These are phyloP conservation scores for Diadegma fenestrale DNA, from an alignment of 2,888 invertebrate species.

Conservation along the genomic window DNA sequence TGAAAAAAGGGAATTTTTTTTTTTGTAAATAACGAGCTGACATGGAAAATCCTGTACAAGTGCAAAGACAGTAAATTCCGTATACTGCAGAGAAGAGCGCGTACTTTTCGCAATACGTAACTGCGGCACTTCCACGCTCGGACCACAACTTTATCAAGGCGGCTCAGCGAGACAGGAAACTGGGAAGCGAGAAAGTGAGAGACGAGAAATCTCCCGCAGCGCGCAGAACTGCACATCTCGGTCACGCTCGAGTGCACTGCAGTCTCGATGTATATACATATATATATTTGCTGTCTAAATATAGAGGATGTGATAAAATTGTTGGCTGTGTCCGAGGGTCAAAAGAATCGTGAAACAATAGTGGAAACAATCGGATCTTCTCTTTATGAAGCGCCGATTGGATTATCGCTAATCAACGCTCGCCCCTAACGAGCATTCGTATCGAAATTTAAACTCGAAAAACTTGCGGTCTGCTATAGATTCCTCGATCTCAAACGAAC, in stretches of 20 bases:
- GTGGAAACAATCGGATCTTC: not conserved
- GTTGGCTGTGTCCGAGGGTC: not conserved
- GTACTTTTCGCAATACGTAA: constrained; percentile 34
- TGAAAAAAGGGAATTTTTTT: not conserved
- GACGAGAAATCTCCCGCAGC: constrained; percentile 43
- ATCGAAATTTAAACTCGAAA: not conserved
- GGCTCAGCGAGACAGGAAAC: constrained; percentile 33
- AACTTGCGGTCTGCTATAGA: not conserved
- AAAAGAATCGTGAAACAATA: not conserved
- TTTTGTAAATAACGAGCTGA: not conserved
- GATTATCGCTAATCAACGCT: not conserved
- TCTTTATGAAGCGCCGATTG: not conserved
- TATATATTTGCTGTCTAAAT: constrained; percentile 18
- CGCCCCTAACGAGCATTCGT: not conserved
- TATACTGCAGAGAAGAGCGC: not conserved
- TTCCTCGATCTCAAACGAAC: not conserved
- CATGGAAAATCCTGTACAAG: not conserved
- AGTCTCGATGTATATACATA: constrained; percentile 16
- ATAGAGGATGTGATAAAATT: not conserved
- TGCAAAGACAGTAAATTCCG: constrained; percentile 18
- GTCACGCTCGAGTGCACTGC: constrained; percentile 36
- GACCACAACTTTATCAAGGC: constrained; percentile 54
- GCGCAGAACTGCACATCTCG: constrained; percentile 49
- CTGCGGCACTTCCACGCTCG: constrained; percentile 38
- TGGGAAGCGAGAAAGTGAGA: constrained; percentile 56